Evolutionary conservation across 1,140 invertebrate species (phyloP).

Genomic region (Drosophila burlai): DNA sequence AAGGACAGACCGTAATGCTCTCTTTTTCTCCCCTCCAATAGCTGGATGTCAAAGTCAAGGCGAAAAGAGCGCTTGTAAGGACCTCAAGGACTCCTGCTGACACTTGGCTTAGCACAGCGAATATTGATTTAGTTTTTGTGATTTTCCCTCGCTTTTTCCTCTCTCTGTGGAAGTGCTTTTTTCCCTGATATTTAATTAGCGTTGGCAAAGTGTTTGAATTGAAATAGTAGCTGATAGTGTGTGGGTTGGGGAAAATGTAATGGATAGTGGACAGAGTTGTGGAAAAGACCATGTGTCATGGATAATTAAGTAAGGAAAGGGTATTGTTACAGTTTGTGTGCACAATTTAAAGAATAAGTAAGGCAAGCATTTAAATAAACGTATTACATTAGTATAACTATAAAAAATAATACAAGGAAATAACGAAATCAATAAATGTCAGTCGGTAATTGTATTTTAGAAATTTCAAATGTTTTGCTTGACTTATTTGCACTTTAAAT

Average conservation of each 20-base stretch:
- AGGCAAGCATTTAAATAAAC: neutral
- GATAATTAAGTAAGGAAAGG: neutral
- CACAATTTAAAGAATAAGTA: neutral
- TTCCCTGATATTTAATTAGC: slow-evolving; percentile 70
- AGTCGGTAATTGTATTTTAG: neutral
- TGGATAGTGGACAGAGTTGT: slow-evolving; percentile 1
- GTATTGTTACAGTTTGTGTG: neutral
- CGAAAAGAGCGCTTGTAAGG: slow-evolving; percentile 60
- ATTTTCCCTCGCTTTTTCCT: slow-evolving; percentile 16
- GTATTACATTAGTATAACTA: no score
- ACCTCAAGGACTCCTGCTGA: slow-evolving; percentile 66
- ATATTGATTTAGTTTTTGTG: slow-evolving; percentile 76
- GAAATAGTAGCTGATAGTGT: slow-evolving; percentile 44
- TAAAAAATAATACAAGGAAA: neutral
- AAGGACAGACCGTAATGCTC: slow-evolving; percentile 67
- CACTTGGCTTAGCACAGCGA: slow-evolving; percentile 49
- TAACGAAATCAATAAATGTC: neutral
- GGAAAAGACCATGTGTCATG: slow-evolving; percentile 1
- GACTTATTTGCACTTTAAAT: neutral
- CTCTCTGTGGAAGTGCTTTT: neutral
- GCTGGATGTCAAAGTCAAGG: slow-evolving; percentile 78
- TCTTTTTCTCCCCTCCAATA: slow-evolving; percentile 15
- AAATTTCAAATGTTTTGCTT: no score
- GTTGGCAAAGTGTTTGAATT: slow-evolving; percentile 55
- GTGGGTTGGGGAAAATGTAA: neutral